A percentile compares a stretch with the other conserved stretches of the same genome.
Evolutionary conservation across 2,797 vertebrate species (phyloP).

Genomic region (Choloepus didactylus): DNA sequence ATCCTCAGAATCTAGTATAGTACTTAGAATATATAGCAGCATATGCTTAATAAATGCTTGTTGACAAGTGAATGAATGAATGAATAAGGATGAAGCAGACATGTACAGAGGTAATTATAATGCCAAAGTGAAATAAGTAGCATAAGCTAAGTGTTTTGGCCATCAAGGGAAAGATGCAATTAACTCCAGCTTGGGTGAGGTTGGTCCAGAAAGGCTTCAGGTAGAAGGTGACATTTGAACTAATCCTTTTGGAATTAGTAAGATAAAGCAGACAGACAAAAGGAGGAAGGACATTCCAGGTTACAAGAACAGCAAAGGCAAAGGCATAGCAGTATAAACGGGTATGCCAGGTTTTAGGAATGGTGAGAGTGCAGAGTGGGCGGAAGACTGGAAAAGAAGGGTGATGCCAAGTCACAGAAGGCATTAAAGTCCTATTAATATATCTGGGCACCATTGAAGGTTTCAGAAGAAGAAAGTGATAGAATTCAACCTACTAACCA

Average conservation of each 20-base stretch:
- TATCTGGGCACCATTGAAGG: background rate
- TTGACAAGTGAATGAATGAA: slow-evolving; percentile 9
- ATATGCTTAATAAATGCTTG: background rate
- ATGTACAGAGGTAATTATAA: slow-evolving; percentile 12
- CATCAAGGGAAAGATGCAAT: background rate
- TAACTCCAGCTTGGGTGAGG: background rate
- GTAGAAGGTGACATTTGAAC: slow-evolving; percentile 58
- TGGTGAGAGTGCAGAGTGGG: background rate
- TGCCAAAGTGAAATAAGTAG: background rate
- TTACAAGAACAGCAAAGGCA: slow-evolving; percentile 21
- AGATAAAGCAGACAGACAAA: background rate
- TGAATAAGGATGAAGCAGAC: background rate
- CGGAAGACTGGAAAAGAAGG: slow-evolving; percentile 2
- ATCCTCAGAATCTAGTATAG: background rate
- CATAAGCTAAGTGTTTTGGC: background rate
- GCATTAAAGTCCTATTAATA: background rate
- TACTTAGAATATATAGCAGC: background rate
- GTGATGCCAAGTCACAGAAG: background rate
- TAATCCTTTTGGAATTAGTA: slow-evolving; percentile 19
- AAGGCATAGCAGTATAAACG: background rate
- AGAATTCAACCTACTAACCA: slow-evolving; percentile 17
- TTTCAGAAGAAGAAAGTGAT: slow-evolving; percentile 54
- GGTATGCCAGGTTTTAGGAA: background rate
- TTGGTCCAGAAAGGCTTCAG: slow-evolving; percentile 41
- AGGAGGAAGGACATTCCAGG: background rate